Base-by-base conservation (phyloP, 2,113 vertebrate genomes). In the Zootoca vivipara region DNA sequence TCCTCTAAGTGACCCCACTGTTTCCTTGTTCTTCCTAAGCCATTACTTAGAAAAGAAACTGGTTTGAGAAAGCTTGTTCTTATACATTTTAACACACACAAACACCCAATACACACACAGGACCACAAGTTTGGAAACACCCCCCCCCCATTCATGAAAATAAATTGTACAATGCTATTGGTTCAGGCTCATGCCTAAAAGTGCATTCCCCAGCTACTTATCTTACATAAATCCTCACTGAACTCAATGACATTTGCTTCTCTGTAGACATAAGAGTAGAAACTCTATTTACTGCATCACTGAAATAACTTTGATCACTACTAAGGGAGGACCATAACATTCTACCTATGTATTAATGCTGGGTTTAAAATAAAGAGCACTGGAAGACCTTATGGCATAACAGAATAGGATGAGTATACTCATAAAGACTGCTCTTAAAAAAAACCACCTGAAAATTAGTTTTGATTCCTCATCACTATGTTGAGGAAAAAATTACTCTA, bases 391-490 rank as follows among this genome's bases (percentile, higher is more conserved):
- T 78, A 80, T 74, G 80, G 88, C 87, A 9, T 79, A 94, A 86
- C 58, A 89, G 15, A 6, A 62, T 72, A 90, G 0, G 91, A 95
- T 93, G 94, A 96, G 89, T 7, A 0, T 80, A 92, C 58, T 92
- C 91, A 93, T 88, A 93, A 95, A 93, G 87, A 94, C 75, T 92
- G 93, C 88, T 73, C 72, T 16, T 73, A 26, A 35, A 30, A 89
- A 67, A 24, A 89, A 20, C 1, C 13, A 62, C 58, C 85, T 85
- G 92, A 94, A 95, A 96, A 94, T 95, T 90, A 95, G 87, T 92
- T 96, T 95, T 89, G 92, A 93, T 92, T 94, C 87, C 91, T 96
- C 94, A 95, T 97, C 93, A 95, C 85, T 91, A 77, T 89, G 91
- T 90, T 95, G 88, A 91, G 78, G 90, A 92, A 88, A 92, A 95